Evolutionary conservation across 37 sponge, comb jelly and placozoan species (phyloP), one percentile per base, ranked within the genome.

Genomic region (Hormiphora californensis): DNA sequence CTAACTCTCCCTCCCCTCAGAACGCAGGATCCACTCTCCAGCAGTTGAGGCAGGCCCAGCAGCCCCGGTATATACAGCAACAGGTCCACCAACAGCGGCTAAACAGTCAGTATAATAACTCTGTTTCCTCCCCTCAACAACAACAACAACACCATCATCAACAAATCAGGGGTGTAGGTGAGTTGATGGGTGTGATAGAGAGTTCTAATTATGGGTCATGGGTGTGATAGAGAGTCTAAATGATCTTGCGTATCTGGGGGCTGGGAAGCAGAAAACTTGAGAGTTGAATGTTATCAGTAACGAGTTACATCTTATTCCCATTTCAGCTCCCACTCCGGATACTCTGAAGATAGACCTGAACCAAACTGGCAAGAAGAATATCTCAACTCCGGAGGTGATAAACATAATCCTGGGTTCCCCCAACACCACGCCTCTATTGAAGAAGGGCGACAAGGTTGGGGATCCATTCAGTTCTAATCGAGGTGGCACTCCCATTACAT

Each of bases 381-480:
- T 65, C 67, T 65, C 67, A 30, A 65, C 67, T 38, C 67, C 67
- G 32, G 67, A 65, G 4, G 67, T 65, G 3, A 65, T 65, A 35
- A 65, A 38, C 17, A 65, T 65, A 9, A 65, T 65, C 67, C 67
- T 65, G 35, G 67, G 67, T 4, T 65, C 67, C 36, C 67, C 67
- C 36, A 65, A 65, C 67, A 65, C 67, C 4, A 65, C 67, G 3
- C 67, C 67, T 4, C 21, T 65, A 38, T 19, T 65, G 67, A 65
- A 65, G 37, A 65, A 33, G 37, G 67, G 67, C 38, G 67, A 65
- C 67, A 65, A 65, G 37, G 67, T 65, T 19, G 67, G 67, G 67
- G 67, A 65, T 38, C 67, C 67, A 7, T 65, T 65, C 67, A 65
- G 17, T 31, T 15, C 67, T 65, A 15, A 30, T 19, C 67, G 15